Conservation (phyloP, 2,888 invertebrate species). For the Operophtera brumata region DNA sequence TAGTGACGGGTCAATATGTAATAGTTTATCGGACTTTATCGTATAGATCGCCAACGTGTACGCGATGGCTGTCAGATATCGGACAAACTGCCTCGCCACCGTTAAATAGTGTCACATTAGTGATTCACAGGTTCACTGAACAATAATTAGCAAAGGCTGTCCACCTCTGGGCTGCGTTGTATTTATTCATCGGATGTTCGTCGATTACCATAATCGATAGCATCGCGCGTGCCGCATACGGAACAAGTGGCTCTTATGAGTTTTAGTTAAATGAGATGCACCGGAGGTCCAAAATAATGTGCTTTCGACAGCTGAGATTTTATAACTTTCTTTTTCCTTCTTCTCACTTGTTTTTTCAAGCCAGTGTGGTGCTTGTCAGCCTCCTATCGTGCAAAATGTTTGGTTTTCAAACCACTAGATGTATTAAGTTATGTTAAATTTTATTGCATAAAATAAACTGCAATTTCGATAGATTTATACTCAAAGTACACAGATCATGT, state of each 20-base stretch:
- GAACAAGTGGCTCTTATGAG: slow-evolving; percentile 56
- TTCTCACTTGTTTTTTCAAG: no score
- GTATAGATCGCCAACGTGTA: slow-evolving; percentile 28
- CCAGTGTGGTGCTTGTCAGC: no score
- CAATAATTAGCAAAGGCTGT: slow-evolving; percentile 78
- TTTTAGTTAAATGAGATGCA: slow-evolving; percentile 65
- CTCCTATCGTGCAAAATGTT: no score
- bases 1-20: slow-evolving; percentile 4
- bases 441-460: no score
- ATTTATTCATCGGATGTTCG: slow-evolving; percentile 79
- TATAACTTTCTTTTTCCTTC: not conserved
- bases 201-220: slow-evolving; percentile 79
- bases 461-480: no score
- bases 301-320: slow-evolving; percentile 30
- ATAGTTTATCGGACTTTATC: slow-evolving; percentile 32
- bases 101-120: slow-evolving; percentile 67
- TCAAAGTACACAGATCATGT: no score
- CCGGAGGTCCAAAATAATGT: slow-evolving; percentile 37
- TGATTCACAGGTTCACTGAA: slow-evolving; percentile 77
- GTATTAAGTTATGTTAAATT: no score
- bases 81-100: slow-evolving; percentile 50
- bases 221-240: slow-evolving; percentile 75
- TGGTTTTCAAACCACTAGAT: no score
- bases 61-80: slow-evolving; percentile 46
- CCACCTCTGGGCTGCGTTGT: slow-evolving; percentile 74